Conservation (phyloP, 2,113 vertebrate species). For the Camelus dromedarius region DNA sequence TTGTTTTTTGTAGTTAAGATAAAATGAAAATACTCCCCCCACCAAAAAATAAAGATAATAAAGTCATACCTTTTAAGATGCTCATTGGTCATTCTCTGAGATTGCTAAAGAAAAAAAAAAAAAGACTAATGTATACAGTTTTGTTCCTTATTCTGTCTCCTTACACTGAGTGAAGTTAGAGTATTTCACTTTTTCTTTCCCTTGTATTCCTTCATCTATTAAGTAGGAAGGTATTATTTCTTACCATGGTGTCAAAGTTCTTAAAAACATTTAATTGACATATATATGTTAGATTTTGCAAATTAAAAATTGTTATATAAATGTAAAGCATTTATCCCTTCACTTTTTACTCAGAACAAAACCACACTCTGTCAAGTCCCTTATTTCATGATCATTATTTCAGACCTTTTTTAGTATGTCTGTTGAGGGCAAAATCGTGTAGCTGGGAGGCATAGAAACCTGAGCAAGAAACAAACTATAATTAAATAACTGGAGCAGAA, state of each 20-base stretch:
- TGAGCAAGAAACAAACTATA: not conserved
- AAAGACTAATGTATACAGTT: not conserved
- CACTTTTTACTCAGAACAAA: not conserved
- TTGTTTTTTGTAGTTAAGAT: not conserved
- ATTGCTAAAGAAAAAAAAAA: not conserved
- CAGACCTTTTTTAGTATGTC: not conserved
- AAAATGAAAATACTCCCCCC: not conserved
- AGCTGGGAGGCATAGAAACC: not conserved
- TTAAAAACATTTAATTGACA: not conserved
- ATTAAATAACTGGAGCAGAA: not conserved
- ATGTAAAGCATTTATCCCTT: not conserved
- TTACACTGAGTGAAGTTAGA: not conserved
- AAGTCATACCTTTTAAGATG: not conserved
- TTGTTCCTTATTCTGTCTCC: not conserved
- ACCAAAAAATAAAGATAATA: not conserved
- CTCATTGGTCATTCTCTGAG: not conserved
- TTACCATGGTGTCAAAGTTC: not conserved
- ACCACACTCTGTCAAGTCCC: not conserved
- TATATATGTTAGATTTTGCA: not conserved
- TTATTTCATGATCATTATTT: not conserved
- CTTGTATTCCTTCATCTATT: not conserved
- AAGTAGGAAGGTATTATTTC: not conserved
- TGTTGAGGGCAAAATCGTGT: not conserved
- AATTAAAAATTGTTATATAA: not conserved
- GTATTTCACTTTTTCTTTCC: not conserved